Conservation (phyloP, 2,888 invertebrate species). For the Therioaphis trifolii region DNA sequence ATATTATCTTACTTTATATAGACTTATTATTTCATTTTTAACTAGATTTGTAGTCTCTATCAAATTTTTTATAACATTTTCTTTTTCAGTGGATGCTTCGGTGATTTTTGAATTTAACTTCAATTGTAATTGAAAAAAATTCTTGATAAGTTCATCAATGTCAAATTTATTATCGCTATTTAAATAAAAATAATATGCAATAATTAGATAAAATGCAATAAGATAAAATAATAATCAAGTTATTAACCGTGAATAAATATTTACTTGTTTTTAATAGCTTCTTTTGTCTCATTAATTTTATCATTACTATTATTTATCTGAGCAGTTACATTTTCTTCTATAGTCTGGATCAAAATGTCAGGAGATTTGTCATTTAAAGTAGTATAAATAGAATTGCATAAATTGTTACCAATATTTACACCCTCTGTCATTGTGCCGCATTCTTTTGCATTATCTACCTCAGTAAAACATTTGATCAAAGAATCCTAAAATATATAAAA, state of each 20-base stretch:
- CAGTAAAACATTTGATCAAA: conserved; percentile 35
- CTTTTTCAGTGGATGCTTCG: not conserved
- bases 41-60: not conserved
- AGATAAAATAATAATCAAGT: not conserved
- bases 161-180: not conserved
- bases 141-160: not conserved
- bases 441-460: conserved; percentile 41
- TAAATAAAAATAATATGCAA: not conserved
- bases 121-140: conserved; percentile 8
- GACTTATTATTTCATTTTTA: conserved; percentile 32
- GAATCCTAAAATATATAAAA: conserved; percentile 40
- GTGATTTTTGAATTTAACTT: conserved; percentile 7
- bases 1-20: conserved; percentile 33
- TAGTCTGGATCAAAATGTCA: conserved; percentile 9
- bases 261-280: not conserved
- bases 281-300: not conserved
- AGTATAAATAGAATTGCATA: conserved; percentile 21
- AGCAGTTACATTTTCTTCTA: conserved; percentile 4
- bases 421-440: not conserved
- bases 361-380: conserved; percentile 32
- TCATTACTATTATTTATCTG: conserved; percentile 10
- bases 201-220: not conserved
- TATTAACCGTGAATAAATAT: not conserved
- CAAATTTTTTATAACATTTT: not conserved
- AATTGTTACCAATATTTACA: conserved; percentile 15